Evolutionary conservation across 2,113 vertebrate genomes (phyloP).

Genomic region (Eclectus roratus): DNA sequence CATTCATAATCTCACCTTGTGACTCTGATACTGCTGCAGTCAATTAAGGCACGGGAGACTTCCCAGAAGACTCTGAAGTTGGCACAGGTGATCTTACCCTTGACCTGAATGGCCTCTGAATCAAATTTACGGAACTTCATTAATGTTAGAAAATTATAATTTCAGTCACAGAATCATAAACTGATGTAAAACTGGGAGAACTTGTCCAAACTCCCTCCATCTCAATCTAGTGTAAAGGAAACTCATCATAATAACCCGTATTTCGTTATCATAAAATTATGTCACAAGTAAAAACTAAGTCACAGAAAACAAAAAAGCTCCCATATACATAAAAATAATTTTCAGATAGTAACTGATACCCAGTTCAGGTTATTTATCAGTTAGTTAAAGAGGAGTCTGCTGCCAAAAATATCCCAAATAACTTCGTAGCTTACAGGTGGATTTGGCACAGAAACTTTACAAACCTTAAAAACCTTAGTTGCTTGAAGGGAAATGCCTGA

Average conservation of each 20-base stretch:
- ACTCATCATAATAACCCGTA: not conserved
- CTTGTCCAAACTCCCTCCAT: not conserved
- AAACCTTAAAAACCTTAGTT: not conserved
- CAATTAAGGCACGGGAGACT: not conserved
- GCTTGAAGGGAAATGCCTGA: not conserved
- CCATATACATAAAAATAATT: not conserved
- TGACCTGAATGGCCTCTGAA: not conserved
- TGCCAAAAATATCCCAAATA: not conserved
- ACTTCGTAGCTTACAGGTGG: not conserved
- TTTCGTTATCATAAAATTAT: not conserved
- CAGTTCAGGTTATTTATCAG: not conserved
- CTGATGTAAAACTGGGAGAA: not conserved
- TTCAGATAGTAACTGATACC: not conserved
- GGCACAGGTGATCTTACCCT: not conserved
- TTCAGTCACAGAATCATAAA: not conserved
- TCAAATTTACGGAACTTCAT: not conserved
- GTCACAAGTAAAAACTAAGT: not conserved
- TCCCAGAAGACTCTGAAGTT: not conserved
- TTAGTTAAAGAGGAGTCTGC: not conserved
- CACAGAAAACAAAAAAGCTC: not conserved
- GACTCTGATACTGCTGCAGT: not conserved
- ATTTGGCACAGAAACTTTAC: not conserved
- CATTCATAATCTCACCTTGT: not conserved
- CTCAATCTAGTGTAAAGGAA: not conserved
- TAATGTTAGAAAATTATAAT: not conserved